Conservation (phyloP, 2,113 vertebrate species). For the Antigone vipio region DNA sequence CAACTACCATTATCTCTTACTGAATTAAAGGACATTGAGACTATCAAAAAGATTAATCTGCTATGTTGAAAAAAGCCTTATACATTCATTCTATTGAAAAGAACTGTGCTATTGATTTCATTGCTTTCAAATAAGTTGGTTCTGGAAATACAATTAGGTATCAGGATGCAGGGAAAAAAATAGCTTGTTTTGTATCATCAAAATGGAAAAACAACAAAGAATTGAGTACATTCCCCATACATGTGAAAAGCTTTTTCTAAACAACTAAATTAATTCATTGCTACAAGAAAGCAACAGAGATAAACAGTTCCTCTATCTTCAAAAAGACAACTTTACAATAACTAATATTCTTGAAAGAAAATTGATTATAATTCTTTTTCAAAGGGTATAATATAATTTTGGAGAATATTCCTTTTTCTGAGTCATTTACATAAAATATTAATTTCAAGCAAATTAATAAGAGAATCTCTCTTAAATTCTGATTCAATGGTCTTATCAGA, state of each 20-base stretch:
- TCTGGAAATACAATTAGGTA: background rate
- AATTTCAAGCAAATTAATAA: constrained; percentile 24
- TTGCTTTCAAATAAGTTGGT: constrained; percentile 23
- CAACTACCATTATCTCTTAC: background rate
- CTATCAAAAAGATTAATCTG: constrained; percentile 50
- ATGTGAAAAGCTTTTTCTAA: constrained; percentile 40
- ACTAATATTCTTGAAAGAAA: constrained; percentile 48
- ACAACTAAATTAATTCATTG: constrained; percentile 47
- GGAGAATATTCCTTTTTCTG: constrained; percentile 3
- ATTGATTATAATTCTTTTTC: background rate
- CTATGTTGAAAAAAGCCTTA: background rate
- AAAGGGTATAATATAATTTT: background rate
- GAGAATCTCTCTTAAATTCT: background rate
- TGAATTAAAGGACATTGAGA: constrained; percentile 35
- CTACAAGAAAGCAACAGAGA: constrained; percentile 37
- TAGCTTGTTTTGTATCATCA: constrained; percentile 5
- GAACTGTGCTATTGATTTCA: constrained; percentile 24
- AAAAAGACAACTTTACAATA: constrained; percentile 33
- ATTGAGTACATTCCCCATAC: background rate
- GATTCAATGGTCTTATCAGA: background rate
- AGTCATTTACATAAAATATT: constrained; percentile 26
- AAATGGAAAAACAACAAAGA: constrained; percentile 36
- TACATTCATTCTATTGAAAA: background rate
- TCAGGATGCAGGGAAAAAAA: background rate
- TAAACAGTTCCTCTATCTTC: constrained; percentile 52